Conservation (phyloP, 2,888 invertebrate genomes). For the Rambutsinella grinnellia region DNA sequence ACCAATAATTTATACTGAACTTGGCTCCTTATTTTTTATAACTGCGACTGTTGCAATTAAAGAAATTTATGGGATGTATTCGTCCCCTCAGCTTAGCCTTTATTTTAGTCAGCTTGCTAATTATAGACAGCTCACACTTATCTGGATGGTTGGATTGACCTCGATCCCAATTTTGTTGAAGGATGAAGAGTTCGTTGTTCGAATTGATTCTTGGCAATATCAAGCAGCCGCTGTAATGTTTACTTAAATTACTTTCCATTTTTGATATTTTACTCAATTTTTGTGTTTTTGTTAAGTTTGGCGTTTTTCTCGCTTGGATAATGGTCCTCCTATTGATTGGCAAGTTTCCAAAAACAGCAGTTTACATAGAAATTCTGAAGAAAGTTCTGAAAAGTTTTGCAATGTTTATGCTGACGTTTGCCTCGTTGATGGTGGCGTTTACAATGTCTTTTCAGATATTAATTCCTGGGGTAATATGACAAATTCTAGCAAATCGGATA, state of each 20-base stretch:
- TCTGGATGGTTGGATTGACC: conserved; percentile 35
- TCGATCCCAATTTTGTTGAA: conserved; percentile 27
- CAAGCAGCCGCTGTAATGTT: conserved; percentile 51
- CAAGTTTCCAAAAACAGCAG: conserved; percentile 49
- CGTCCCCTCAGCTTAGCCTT: conserved; percentile 18
- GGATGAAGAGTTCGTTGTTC: background rate
- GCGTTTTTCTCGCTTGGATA: conserved; percentile 56
- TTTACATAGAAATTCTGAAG: conserved; percentile 53
- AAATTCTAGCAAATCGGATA: background rate
- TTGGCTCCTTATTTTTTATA: too few species aligned
- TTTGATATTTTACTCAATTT: background rate
- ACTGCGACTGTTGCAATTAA: conserved; percentile 43
- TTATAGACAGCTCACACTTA: conserved; percentile 46
- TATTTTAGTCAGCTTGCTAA: conserved; percentile 56
- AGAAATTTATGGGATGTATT: conserved; percentile 54
- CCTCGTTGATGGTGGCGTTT: conserved; percentile 51
- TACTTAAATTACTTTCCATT: background rate
- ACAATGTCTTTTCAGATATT: conserved; percentile 58
- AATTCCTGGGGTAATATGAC: conserved; percentile 45
- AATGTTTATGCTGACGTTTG: conserved; percentile 56
- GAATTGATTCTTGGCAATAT: conserved; percentile 55
- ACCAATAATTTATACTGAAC: too few species aligned
- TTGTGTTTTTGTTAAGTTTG: conserved; percentile 35
- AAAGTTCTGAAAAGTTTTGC: conserved; percentile 54
- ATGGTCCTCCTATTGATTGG: conserved; percentile 56